phyloP scores from a whole-genome alignment of 2,113 vertebrate genomes.

The Fulica atra region DNA sequence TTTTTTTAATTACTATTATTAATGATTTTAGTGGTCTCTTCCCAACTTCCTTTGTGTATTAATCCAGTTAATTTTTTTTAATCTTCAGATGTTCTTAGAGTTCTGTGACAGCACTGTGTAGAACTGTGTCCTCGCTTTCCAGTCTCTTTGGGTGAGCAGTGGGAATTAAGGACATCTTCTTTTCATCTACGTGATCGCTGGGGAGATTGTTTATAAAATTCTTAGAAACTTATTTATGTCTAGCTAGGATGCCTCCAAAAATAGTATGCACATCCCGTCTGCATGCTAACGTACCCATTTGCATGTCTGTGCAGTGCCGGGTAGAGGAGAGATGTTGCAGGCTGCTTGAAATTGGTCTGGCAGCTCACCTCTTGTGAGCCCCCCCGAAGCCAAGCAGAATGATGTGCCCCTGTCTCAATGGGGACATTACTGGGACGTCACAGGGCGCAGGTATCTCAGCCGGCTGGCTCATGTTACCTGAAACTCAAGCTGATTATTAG shows the following conservation, averaged over 20 bases:
- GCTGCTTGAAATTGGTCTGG: not conserved
- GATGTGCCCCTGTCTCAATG: not conserved
- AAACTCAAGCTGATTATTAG: not conserved
- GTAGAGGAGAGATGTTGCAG: not conserved
- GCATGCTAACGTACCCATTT: not conserved
- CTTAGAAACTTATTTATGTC: not conserved
- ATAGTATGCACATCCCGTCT: accelerated
- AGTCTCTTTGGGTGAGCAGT: not conserved
- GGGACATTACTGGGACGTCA: not conserved
- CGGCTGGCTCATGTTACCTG: not conserved
- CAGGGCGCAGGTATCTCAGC: not conserved
- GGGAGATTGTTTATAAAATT: not conserved
- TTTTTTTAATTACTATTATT: too few species aligned
- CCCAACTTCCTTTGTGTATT: not conserved
- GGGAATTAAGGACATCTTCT: not conserved
- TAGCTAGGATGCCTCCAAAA: not conserved
- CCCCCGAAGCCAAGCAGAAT: not conserved
- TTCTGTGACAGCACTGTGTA: not conserved
- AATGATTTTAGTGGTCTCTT: not conserved
- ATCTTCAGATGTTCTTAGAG: not conserved
- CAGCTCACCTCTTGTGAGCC: not conserved
- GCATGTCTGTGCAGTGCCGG: not conserved
- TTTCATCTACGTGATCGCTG: not conserved
- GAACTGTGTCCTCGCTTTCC: not conserved
- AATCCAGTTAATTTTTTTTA: not conserved